phyloP scores from a whole-genome alignment of 2,888 invertebrate species.

The Diarsia brunnea region DNA sequence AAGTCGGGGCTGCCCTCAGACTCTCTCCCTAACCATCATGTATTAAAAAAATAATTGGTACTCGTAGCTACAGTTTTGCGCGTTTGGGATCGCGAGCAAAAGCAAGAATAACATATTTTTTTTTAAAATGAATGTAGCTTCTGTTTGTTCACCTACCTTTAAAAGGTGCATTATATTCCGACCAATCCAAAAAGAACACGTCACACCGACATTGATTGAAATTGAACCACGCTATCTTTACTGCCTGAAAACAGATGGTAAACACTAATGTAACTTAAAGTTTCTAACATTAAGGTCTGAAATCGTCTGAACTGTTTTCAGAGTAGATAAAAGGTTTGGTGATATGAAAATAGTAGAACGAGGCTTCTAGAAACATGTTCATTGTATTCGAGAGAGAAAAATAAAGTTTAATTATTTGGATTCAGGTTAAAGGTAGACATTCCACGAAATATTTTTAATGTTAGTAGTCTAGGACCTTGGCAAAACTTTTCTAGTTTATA shows the following conservation, averaged over 20 bases:
- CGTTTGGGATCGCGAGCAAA: too few relatives aligned
- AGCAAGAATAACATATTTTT: too few relatives aligned
- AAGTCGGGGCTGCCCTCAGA: too few relatives aligned
- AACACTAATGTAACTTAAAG: background rate
- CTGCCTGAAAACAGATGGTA: conserved; percentile 69
- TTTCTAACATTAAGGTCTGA: background rate
- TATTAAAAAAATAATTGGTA: too few relatives aligned
- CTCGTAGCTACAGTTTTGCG: too few relatives aligned
- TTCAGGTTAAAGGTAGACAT: background rate
- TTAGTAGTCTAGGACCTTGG: background rate
- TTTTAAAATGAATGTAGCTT: background rate
- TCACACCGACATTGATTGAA: conserved; percentile 84
- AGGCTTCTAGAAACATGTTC: background rate
- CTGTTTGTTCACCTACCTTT: conserved; percentile 73
- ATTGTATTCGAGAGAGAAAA: background rate
- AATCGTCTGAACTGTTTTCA: background rate
- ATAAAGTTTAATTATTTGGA: background rate
- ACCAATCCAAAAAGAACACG: conserved; percentile 85
- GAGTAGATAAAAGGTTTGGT: background rate
- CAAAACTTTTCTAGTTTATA: background rate
- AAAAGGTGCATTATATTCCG: conserved; percentile 79
- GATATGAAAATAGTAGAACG: background rate
- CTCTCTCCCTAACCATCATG: too few relatives aligned
- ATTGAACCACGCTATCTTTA: conserved; percentile 81
- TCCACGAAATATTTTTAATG: background rate